Evolutionary conservation across 2,113 vertebrate genomes (phyloP).

Genomic region (Calidris pygmaea): DNA sequence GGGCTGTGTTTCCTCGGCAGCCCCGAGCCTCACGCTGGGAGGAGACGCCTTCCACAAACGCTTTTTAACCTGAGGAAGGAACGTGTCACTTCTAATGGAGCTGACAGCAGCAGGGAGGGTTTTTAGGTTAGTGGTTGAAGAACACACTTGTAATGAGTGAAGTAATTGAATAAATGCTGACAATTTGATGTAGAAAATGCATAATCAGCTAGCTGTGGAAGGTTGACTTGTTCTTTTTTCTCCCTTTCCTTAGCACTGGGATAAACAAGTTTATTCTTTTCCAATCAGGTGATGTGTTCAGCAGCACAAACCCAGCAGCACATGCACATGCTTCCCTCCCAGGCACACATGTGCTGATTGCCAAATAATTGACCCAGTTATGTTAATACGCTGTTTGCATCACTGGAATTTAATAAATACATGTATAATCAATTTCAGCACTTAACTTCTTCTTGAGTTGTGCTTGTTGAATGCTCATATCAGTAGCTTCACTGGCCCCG

Average conservation of each 20-base stretch:
- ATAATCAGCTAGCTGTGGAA: background rate
- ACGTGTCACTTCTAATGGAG: background rate
- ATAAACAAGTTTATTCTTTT: background rate
- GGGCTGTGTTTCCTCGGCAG: background rate
- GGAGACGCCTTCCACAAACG: background rate
- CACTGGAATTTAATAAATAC: background rate
- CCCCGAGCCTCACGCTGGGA: background rate
- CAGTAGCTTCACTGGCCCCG: background rate
- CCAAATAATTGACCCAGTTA: slow-evolving; percentile 57
- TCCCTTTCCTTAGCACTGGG: background rate
- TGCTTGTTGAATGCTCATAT: background rate
- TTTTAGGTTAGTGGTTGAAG: slow-evolving; percentile 9
- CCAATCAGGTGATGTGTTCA: slow-evolving; percentile 37
- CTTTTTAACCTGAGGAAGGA: background rate
- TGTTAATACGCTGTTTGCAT: background rate
- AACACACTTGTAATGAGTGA: slow-evolving; percentile 6
- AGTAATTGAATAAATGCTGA: slow-evolving; percentile 50
- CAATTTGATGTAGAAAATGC: slow-evolving; percentile 22
- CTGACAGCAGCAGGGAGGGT: slow-evolving; percentile 10
- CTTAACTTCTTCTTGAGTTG: background rate
- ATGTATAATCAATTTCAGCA: background rate
- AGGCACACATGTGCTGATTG: background rate
- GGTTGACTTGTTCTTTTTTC: background rate
- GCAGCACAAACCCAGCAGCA: slow-evolving; percentile 5
- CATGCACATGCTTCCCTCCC: background rate